Evolutionary conservation across 2,797 vertebrate genomes (phyloP).

Genomic region (Nannoperca obscura): DNA sequence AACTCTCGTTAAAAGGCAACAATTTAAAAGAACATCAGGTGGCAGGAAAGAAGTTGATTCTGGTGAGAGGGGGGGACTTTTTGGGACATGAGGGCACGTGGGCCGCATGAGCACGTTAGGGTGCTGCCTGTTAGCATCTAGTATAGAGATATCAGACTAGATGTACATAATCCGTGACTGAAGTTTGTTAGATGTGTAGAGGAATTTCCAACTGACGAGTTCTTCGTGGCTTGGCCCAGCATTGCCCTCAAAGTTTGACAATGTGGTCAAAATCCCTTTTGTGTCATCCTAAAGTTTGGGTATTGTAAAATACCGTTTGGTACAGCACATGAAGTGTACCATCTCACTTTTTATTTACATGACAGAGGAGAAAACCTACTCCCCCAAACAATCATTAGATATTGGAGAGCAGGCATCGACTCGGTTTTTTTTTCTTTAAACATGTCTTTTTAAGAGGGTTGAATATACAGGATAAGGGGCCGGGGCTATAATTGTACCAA

Average conservation of each 20-base stretch:
- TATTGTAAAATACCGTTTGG: conserved; percentile 24
- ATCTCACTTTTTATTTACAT: conserved; percentile 72
- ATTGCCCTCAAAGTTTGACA: conserved; percentile 39
- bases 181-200: background rate
- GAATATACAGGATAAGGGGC: conserved; percentile 16
- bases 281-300: conserved; percentile 46
- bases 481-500: conserved; percentile 20
- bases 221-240: conserved; percentile 43
- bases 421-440: background rate
- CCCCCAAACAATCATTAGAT: conserved; percentile 7
- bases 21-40: conserved; percentile 59
- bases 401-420: background rate
- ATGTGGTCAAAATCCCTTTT: conserved; percentile 56
- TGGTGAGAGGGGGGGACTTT: conserved; percentile 7
- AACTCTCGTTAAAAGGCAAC: conserved; percentile 83
- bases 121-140: background rate
- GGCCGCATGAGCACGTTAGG: conserved; percentile 12
- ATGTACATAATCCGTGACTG: conserved; percentile 31
- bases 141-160: background rate
- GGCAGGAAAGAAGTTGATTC: conserved; percentile 68
- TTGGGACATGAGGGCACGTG: conserved; percentile 2
- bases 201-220: conserved; percentile 2
- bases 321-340: conserved; percentile 10
- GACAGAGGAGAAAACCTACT: conserved; percentile 23
- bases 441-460: conserved; percentile 8